Evolutionary conservation across 2,797 vertebrate species (phyloP).

Genomic region (Acanthurus tractus): DNA sequence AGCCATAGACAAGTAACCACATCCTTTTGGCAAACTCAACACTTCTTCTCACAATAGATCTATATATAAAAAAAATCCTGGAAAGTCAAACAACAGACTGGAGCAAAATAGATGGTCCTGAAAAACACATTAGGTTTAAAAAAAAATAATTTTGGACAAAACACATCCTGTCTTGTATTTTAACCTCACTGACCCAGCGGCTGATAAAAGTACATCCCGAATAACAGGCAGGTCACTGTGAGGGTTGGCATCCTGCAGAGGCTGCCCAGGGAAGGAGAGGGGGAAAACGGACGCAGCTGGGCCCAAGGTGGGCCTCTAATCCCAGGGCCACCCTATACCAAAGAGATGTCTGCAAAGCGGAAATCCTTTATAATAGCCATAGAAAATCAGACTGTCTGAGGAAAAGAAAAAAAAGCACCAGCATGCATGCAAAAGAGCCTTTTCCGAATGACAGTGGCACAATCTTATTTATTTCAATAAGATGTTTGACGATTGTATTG

Average conservation of each 20-base stretch:
- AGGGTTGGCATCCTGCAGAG: conserved; percentile 70
- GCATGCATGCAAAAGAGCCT: conserved; percentile 22
- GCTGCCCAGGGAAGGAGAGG: conserved; percentile 38
- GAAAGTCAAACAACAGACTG: conserved; percentile 46
- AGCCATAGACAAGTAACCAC: conserved; percentile 56
- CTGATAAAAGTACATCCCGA: conserved; percentile 57
- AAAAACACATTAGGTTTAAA: conserved; percentile 57
- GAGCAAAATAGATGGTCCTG: conserved; percentile 30
- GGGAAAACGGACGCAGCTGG: conserved; percentile 75
- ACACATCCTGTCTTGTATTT: conserved; percentile 72
- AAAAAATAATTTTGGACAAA: conserved; percentile 60
- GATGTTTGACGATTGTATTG: background rate
- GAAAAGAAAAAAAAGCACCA: background rate
- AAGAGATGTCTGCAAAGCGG: conserved; percentile 65
- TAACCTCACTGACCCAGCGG: conserved; percentile 50
- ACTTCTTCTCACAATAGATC: conserved; percentile 48
- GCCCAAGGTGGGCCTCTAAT: conserved; percentile 65
- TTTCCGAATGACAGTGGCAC: conserved; percentile 17
- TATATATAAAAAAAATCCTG: conserved; percentile 42
- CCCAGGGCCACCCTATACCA: conserved; percentile 50
- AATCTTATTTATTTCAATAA: conserved; percentile 17
- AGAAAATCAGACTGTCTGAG: conserved; percentile 51
- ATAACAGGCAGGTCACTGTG: conserved; percentile 68
- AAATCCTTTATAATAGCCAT: conserved; percentile 70
- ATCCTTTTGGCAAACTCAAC: conserved; percentile 63